Conservation (phyloP, 2,888 invertebrate species). For the Megamerina dolium region DNA sequence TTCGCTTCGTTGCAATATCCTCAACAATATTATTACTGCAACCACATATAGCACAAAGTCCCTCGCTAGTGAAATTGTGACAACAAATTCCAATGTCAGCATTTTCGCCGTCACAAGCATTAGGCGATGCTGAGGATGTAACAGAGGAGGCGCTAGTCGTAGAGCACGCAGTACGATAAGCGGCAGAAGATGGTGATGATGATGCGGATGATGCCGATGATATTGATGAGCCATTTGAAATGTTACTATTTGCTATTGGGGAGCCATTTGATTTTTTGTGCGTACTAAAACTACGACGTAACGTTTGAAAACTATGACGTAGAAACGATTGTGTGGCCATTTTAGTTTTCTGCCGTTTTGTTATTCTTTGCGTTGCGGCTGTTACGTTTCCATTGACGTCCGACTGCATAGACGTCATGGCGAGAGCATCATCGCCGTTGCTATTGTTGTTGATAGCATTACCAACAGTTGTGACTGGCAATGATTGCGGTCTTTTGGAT, state of each 20-base stretch:
- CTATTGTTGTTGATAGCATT: too few species aligned
- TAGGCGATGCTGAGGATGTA: conserved; percentile 2
- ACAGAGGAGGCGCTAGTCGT: not conserved
- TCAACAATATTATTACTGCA: too few species aligned
- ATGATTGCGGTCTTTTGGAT: conserved; percentile 26
- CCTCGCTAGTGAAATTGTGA: too few species aligned
- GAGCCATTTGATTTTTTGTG: conserved; percentile 23
- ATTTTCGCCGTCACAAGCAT: not conserved
- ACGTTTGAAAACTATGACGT: conserved; percentile 39
- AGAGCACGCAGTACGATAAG: not conserved
- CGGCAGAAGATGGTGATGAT: not conserved
- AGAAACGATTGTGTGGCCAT: conserved; percentile 41
- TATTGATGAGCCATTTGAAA: not conserved
- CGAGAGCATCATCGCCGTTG: too few species aligned
- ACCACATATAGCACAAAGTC: too few species aligned
- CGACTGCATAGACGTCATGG: not conserved
- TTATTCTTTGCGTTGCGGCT: not conserved
- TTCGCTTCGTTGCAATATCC: too few species aligned
- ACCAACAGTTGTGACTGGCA: conserved; percentile 18
- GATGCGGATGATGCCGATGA: conserved; percentile 1
- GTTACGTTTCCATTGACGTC: conserved; percentile 14
- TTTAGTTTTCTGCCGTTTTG: too few species aligned
- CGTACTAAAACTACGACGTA: conserved; percentile 37
- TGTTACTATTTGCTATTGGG: not conserved
- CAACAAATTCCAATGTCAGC: not conserved